Evolutionary conservation across 92 coral and sea anemone genomes (phyloP).

Genomic region (Desmophyllum pertusum): DNA sequence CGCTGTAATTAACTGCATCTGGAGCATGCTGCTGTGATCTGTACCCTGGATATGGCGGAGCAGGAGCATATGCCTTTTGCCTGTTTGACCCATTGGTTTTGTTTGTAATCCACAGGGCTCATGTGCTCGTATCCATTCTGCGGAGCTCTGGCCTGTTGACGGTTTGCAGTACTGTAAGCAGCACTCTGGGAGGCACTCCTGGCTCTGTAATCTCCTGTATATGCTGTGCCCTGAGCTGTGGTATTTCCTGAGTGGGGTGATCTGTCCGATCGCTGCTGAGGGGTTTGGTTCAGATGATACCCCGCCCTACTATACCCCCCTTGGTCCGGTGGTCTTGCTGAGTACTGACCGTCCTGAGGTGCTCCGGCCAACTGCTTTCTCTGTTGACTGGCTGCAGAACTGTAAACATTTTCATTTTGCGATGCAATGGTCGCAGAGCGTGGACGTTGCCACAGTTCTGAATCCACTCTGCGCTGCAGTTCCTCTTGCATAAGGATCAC

Average conservation of each 20-base stretch:
- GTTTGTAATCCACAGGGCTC: slow-evolving; percentile 18
- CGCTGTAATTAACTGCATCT: neutral
- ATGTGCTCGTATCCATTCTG: slow-evolving; percentile 28
- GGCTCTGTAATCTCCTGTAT: slow-evolving; percentile 3
- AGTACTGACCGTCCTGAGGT: neutral
- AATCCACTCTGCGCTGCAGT: slow-evolving; percentile 13
- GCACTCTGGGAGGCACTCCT: slow-evolving; percentile 25
- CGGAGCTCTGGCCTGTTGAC: slow-evolving; percentile 24
- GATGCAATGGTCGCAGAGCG: slow-evolving; percentile 40
- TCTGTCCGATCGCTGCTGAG: slow-evolving; percentile 20
- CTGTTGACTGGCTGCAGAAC: neutral
- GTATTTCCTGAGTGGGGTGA: neutral
- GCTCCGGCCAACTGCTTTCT: slow-evolving; percentile 9
- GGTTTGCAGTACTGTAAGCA: slow-evolving; percentile 6
- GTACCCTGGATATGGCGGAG: slow-evolving; percentile 16
- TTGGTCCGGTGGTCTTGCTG: neutral
- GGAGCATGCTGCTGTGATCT: slow-evolving; percentile 11
- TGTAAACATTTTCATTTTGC: slow-evolving; percentile 6
- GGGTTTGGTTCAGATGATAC: slow-evolving; percentile 13
- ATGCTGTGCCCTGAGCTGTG: neutral
- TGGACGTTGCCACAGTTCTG: slow-evolving; percentile 37
- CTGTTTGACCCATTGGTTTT: neutral
- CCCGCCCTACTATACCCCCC: slow-evolving; percentile 10
- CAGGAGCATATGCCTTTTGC: neutral
- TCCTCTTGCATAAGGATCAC: neutral